phyloP scores from a whole-genome alignment of 2,888 invertebrate genomes.

The Tipula helvola region DNA sequence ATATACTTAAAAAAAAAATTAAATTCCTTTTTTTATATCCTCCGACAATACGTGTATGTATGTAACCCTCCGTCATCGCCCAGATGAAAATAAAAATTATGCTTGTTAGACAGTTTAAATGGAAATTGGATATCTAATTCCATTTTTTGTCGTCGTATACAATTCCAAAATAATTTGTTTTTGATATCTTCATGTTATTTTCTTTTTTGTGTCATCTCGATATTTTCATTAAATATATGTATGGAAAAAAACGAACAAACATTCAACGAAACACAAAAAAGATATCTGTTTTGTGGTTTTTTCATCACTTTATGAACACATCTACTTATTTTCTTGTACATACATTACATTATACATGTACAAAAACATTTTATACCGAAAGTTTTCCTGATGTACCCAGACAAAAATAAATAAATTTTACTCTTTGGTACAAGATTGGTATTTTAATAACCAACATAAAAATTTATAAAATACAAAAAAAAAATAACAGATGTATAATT shows the following conservation, averaged over 20 bases:
- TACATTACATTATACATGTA: background rate
- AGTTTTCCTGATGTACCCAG: background rate
- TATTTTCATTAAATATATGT: background rate
- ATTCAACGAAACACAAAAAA: too few species aligned
- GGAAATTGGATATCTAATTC: background rate
- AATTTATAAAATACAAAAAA: background rate
- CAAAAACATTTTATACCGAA: background rate
- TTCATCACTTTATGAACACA: too few species aligned
- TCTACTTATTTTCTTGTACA: background rate
- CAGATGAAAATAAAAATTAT: background rate
- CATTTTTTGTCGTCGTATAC: background rate
- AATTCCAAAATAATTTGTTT: background rate
- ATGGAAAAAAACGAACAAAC: too few species aligned
- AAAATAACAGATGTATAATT: background rate
- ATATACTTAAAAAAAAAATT: too few species aligned
- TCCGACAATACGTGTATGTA: background rate
- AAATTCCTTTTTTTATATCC: background rate
- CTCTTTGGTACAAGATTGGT: background rate
- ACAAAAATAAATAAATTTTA: background rate
- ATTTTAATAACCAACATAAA: background rate
- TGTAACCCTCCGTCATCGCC: background rate
- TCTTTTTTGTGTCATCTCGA: background rate
- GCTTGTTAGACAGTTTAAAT: background rate
- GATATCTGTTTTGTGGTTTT: too few species aligned
- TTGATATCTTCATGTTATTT: background rate